These are phyloP conservation scores for Drosophila anceps DNA, from an alignment of 2,888 invertebrate genomes.

Conservation along the genomic window DNA sequence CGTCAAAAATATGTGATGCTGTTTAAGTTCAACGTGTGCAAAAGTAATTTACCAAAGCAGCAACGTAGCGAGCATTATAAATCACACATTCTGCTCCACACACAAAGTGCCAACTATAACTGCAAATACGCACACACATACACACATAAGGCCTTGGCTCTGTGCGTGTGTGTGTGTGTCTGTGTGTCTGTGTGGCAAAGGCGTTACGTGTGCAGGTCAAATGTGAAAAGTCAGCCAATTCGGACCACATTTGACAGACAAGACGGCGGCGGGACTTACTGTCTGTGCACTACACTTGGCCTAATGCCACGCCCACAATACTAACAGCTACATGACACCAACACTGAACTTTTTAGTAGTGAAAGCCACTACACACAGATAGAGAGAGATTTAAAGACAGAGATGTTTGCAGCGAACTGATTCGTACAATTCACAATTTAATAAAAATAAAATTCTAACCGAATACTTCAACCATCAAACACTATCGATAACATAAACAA, in stretches of 20 bases:
- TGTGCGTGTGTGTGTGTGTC: not conserved
- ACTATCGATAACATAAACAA: not conserved
- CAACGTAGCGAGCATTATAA: slow-evolving; percentile 70
- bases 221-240: slow-evolving; percentile 79
- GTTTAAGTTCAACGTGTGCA: slow-evolving; percentile 65
- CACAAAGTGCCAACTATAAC: slow-evolving; percentile 61
- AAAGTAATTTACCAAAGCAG: slow-evolving; percentile 72
- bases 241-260: slow-evolving; percentile 77
- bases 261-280: slow-evolving; percentile 55
- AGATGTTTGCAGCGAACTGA: no score
- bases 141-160: not conserved
- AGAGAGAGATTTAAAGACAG: no score
- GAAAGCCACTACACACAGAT: not conserved
- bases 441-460: no score
- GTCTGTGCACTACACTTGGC: slow-evolving; percentile 18
- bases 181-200: not conserved
- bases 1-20: slow-evolving; percentile 43
- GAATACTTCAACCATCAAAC: no score
- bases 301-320: not conserved
- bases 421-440: no score
- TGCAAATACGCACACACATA: slow-evolving; percentile 43
- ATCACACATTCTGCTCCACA: slow-evolving; percentile 65
- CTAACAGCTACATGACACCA: slow-evolving; percentile 5
- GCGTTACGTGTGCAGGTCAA: slow-evolving; percentile 80
- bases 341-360: slow-evolving; percentile 21